Base-by-base conservation (phyloP, 2,113 vertebrate species). In the Apaloderma vittatum region DNA sequence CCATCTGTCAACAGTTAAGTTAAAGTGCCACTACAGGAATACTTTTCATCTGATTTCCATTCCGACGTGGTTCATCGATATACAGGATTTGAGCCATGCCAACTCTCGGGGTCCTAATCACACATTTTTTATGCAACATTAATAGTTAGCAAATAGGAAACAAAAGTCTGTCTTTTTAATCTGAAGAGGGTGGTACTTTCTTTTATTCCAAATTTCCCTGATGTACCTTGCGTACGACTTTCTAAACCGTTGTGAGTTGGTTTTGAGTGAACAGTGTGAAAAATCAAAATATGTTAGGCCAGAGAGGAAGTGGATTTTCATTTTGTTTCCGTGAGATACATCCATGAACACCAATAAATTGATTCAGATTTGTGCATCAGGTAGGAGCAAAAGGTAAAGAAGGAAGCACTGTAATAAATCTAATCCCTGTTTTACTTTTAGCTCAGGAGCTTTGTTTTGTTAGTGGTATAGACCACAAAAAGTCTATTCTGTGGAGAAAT, bases 1-100 rank as follows among this genome's bases (percentile, higher is more conserved):
- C 97, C 98, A 98, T 98, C 97, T 98, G 98, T 98, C 98, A 98
- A 98, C 95, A 96, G 97, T 98, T 98, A 97, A 96, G 97, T 96
- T 90, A 94, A 96, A 98, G 78, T 95, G 88, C 95, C 95, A 88
- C 97, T 95, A 94, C 48, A 93, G 92, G 72, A 94, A 96, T 94
- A 95, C 96, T 98, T 98, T 97, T 97, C 96, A 97, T 98, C 97
- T 97, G 95, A 97, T 98, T 98, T 97, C 94, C 76, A 82, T 94
- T 92, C 94, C 87, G 71, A 40, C 3, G 21, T 48, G 21, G 92
- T 90, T 61, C 27, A 76, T 96, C 91, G 86, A 58, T 89, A 84
- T 65, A 65, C 12, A 9, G 86, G 11, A 9, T 96, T 84, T 94
- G 87, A 92, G 81, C 73, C 66, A 12, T 49, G 52, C 78, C 58